Base-by-base conservation (phyloP, 2,797 vertebrate species). In the Gila robusta region DNA sequence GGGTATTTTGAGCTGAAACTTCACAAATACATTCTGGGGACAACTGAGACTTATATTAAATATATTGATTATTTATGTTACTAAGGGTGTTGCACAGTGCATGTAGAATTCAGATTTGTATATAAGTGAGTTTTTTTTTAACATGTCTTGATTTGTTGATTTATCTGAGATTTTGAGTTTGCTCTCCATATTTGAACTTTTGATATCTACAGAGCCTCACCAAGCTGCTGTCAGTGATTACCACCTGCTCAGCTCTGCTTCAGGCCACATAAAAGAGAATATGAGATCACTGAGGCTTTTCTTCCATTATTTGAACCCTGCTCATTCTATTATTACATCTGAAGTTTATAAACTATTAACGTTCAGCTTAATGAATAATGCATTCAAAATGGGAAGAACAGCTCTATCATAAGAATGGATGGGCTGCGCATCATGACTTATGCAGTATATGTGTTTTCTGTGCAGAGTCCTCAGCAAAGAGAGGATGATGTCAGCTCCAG, bases 401-500 rank as follows among this genome's bases (percentile, higher is more conserved):
- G 49, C 85, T 87, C 85, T 87, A 87, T 88, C 87, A 88, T 87
- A 83, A 71, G 28, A 62, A 84, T 35, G 70, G 59, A 73, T 82
- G 44, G 37, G 81, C 44, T 59, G 0, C 47, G 49, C 72, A 44
- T 82, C 70, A 90, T 88, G 56, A 90, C 71, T 92, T 89, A 89
- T 92, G 26, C 26, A 66, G 62, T 66, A 98, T 97, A 99, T 98
- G 83, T 28, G 98, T 98, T 93, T 98, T 99, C 87, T 97, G 96
- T 0, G 97, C 97, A 52, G 98, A 98, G 91, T 99, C 98, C 91
- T 99, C 98, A 88, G 99, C 97, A 91, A 99, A 99, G 96, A 32
- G 98, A 98, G 49, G 97, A 99, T 28, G 92, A 99, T 98, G 93
- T 98, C 98, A 89, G 99, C 98, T 0, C 97, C 97, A 0, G 96